A percentile compares a stretch with the other conserved stretches of the same genome.
These are phyloP conservation scores for Acipenser ruthenus DNA, from an alignment of 2,797 vertebrate species.

Conservation along the genomic window DNA sequence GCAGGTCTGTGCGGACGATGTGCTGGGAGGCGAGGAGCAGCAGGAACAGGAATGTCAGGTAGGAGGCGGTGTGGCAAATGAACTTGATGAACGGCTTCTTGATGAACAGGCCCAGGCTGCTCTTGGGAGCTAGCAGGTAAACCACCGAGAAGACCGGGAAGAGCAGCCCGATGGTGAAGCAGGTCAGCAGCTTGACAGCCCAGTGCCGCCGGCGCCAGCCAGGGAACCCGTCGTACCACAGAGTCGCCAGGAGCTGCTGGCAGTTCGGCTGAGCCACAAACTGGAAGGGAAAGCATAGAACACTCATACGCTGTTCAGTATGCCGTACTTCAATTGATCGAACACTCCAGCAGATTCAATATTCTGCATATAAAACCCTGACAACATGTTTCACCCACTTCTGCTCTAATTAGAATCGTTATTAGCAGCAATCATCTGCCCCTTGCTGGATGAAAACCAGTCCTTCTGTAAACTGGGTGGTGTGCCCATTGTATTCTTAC, in stretches of 20 bases:
- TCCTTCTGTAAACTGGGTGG: too few relatives aligned
- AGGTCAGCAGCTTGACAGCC: slow-evolving; percentile 91
- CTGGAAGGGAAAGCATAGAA: slow-evolving; percentile 41
- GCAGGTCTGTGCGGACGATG: slow-evolving; percentile 89
- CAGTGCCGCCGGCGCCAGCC: slow-evolving; percentile 93
- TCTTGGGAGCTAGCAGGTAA: slow-evolving; percentile 88
- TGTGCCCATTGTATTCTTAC: too few relatives aligned
- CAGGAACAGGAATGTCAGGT: slow-evolving; percentile 96
- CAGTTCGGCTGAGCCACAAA: slow-evolving; percentile 97
- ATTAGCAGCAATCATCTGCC: too few relatives aligned
- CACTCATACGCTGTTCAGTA: neutral
- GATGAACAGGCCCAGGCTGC: slow-evolving; percentile 87
- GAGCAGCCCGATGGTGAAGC: slow-evolving; percentile 89
- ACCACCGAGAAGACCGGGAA: slow-evolving; percentile 86
- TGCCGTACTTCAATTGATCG: neutral
- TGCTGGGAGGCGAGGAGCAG: slow-evolving; percentile 93
- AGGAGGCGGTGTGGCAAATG: slow-evolving; percentile 96
- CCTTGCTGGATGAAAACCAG: too few relatives aligned
- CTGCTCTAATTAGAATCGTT: too few relatives aligned
- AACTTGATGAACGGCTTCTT: slow-evolving; percentile 99
- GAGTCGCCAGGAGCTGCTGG: slow-evolving; percentile 88
- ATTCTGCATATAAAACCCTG: too few relatives aligned
- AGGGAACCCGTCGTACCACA: slow-evolving; percentile 95
- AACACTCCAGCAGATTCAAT: too few relatives aligned
- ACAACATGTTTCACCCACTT: too few relatives aligned